Evolutionary conservation across 1,140 invertebrate genomes (phyloP), one percentile per base, ranked within the genome.

Genomic region (Drosophila virilis): DNA sequence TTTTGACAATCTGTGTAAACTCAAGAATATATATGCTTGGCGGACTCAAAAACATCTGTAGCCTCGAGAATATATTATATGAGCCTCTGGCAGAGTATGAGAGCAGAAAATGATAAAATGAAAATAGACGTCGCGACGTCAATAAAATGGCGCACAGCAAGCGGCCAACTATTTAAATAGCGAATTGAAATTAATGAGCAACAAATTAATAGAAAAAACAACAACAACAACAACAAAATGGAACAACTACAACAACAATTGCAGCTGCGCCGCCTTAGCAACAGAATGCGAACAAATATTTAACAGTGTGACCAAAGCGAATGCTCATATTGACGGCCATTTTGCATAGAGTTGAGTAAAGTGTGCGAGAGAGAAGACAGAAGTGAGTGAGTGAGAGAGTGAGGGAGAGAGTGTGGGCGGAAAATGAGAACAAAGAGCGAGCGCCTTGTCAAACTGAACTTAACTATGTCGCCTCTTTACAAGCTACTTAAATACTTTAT

Each of bases 131-230:
- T n/a, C 13, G 46, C 32, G 38, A 60, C 57, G 38, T 69, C 66
- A 42, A 66, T 60, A 73, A 76, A 61, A 76, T 42, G 37, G 35
- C 54, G 40, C 42, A 50, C 55, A 57, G 59, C 38, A 67, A 22
- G 42, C 48, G 37, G 9, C 35, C 40, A 54, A 46, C 50, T 67
- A 73, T 73, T 76, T 61, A 61, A 72, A 73, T 57, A 60, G 57
- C 57, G 60, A 72, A 76, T 73, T 73, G 69, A 73, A 76, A 76
- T 76, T 73, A 76, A 76, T 76, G 74, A 65, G 69, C n/a, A 58
- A 58, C 28, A 55, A 48, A 66, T 57, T 13, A 58, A 58, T 13
- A 42, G 12, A 5, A 43, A 58, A 58, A 32, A 32, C n/a, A n/a
- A n/a, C n/a, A n/a, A 12, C 22, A 32, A 33, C 17, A 28, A 48